Base-by-base conservation (phyloP, 2,888 invertebrate genomes). In the Cacoxenus indagator region DNA sequence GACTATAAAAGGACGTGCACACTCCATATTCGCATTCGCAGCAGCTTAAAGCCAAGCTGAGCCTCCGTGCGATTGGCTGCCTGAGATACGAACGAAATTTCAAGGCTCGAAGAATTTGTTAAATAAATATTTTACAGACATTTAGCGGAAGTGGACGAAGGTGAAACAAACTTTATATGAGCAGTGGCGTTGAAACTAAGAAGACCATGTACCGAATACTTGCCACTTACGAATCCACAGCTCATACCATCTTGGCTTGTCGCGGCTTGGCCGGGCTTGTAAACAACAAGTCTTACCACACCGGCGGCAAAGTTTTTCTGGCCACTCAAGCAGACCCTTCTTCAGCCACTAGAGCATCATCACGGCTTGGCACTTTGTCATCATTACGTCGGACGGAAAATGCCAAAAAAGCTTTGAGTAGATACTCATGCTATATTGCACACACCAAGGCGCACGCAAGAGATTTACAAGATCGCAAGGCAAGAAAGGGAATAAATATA, bases 111-210 rank as follows among this genome's bases (percentile, higher is more conserved):
- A 22, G 55, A 62, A 62, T 62, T 62, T 62, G 24, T 62, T 62
- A 62, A 62, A 62, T 62, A 62, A 62, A 62, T 62, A 62, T 62
- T 62, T 62, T 62, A 62, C 45, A 62, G 45, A 62, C 61, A 43
- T 62, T 62, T 62, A 31, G 24, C 22, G 45, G 8, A 51, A 51
- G 37, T n/a, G 29, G 27, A 26, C 29, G 29, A 57, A 45, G 45
- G 43, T 45, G n/a, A 62, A 45, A 45, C 17, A n/a, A 37, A 19
- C 31, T 59, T 31, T 4, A 17, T 48, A 48, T 48, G 48, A 14
- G 17, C 19, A 59, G 29, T 9, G 29, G 6, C 31, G 59, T 6
- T 17, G 59, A 6, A 14, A 8, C n/a, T 59, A 31, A 31, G 51
- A 22, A 8, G 37, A 14, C 2, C 5, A 11, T n/a, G n/a, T n/a